Evolutionary conservation across 1,140 invertebrate genomes (phyloP).

Genomic region (Cotesia glomerata): DNA sequence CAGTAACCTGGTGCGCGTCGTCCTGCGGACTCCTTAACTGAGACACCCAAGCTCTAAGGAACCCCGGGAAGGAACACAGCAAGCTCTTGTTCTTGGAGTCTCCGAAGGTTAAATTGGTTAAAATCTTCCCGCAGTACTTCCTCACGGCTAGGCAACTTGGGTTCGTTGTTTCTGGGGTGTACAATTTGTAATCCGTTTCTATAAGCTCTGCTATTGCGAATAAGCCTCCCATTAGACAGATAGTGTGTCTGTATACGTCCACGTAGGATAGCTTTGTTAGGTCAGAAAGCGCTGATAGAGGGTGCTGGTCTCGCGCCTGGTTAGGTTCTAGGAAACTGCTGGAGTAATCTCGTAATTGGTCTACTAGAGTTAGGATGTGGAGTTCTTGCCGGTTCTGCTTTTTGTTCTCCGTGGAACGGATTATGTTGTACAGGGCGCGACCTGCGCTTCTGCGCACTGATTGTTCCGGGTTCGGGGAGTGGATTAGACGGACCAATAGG

Average conservation of each 20-base stretch:
- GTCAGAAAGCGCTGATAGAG: slow-evolving; percentile 82
- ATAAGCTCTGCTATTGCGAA: slow-evolving; percentile 91
- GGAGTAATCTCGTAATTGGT: slow-evolving; percentile 81
- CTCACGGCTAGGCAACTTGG: slow-evolving; percentile 86
- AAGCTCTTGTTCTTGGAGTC: slow-evolving; percentile 94
- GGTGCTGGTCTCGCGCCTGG: slow-evolving; percentile 76
- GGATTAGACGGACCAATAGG: slow-evolving; percentile 89
- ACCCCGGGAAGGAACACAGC: slow-evolving; percentile 87
- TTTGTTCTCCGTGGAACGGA: slow-evolving; percentile 90
- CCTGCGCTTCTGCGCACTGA: slow-evolving; percentile 80
- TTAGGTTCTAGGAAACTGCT: slow-evolving; percentile 56
- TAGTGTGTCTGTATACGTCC: slow-evolving; percentile 91
- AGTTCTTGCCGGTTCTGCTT: slow-evolving; percentile 85
- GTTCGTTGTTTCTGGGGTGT: slow-evolving; percentile 79
- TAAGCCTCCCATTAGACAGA: slow-evolving; percentile 91
- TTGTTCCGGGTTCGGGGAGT: slow-evolving; percentile 73
- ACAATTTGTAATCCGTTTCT: slow-evolving; percentile 82
- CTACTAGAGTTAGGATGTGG: slow-evolving; percentile 82
- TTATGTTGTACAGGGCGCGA: slow-evolving; percentile 88
- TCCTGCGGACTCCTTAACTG: slow-evolving; percentile 88
- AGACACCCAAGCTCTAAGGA: slow-evolving; percentile 87
- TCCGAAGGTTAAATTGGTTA: slow-evolving; percentile 97
- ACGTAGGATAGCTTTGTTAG: slow-evolving; percentile 97
- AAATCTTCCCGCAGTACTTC: slow-evolving; percentile 92
- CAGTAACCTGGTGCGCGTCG: slow-evolving; percentile 91